These are phyloP conservation scores for Tragelaphus scriptus DNA, from an alignment of 2,113 vertebrate genomes.

Conservation along the genomic window DNA sequence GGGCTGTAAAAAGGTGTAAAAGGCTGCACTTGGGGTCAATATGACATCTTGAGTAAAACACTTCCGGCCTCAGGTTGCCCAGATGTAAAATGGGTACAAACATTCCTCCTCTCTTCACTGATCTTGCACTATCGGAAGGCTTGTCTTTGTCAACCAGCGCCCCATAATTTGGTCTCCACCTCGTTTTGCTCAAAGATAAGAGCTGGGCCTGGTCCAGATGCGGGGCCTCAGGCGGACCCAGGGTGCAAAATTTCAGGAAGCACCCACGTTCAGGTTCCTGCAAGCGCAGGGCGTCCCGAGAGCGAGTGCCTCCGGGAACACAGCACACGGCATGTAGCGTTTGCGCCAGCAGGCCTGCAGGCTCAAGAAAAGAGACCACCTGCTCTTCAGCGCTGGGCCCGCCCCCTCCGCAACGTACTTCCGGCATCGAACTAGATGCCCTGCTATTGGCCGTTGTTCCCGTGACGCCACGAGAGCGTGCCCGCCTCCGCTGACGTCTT, in stretches of 20 bases:
- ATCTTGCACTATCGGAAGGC: not conserved
- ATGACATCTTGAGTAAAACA: not conserved
- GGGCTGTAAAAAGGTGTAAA: not conserved
- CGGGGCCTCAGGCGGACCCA: too few species aligned
- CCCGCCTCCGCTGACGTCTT: not conserved
- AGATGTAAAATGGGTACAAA: not conserved
- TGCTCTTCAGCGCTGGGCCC: fast-evolving
- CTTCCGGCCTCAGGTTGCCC: not conserved
- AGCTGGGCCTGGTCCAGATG: not conserved
- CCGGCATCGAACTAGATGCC: not conserved
- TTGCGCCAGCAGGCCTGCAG: fast-evolving
- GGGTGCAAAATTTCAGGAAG: not conserved
- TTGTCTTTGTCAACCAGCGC: not conserved
- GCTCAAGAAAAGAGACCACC: fast-evolving
- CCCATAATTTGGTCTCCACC: not conserved
- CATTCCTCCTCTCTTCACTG: not conserved
- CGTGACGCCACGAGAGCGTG: not conserved
- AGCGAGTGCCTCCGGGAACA: fast-evolving
- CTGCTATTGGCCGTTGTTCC: not conserved
- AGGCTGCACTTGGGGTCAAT: not conserved
- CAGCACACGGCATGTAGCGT: fast-evolving
- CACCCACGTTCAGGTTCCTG: not conserved
- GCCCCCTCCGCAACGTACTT: not conserved
- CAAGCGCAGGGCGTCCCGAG: fast-evolving
- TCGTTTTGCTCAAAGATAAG: not conserved